These are phyloP conservation scores for Acanthosepion lycidas DNA, from an alignment of 2,888 invertebrate species.

Conservation along the genomic window DNA sequence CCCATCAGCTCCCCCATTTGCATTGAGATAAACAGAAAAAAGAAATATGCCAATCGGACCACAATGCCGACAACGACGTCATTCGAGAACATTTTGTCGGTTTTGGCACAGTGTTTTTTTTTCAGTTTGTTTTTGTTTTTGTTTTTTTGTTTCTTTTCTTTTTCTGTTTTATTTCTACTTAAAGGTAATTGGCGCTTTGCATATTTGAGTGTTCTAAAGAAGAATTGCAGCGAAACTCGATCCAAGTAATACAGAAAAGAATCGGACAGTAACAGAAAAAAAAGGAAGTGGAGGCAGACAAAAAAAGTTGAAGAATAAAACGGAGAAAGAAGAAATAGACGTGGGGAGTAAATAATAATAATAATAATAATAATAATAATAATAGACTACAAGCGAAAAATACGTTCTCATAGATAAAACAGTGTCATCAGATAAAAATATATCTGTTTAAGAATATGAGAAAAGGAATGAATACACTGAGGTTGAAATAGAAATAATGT, in stretches of 20 bases:
- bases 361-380: too few relatives aligned
- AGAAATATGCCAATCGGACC: neutral
- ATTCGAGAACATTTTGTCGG: neutral
- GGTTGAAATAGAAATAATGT: too few relatives aligned
- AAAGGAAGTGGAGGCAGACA: neutral
- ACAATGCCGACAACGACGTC: neutral
- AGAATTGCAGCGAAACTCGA: neutral
- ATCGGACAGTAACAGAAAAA: neutral
- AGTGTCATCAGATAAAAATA: too few relatives aligned
- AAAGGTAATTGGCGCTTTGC: neutral
- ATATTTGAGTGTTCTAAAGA: neutral
- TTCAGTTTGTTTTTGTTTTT: too few relatives aligned
- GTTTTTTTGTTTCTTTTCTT: neutral
- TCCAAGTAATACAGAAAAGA: neutral
- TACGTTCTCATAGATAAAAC: too few relatives aligned
- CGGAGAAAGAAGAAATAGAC: neutral
- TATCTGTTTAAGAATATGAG: too few relatives aligned
- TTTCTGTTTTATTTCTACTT: neutral
- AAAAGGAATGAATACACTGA: too few relatives aligned
- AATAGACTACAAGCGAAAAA: too few relatives aligned
- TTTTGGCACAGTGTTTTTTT: neutral
- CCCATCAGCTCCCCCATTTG: neutral
- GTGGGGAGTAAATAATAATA: neutral
- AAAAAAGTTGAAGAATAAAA: neutral
- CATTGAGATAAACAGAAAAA: neutral